Evolutionary conservation across 2,113 vertebrate species (phyloP).

Genomic region (Tiliqua scincoides): DNA sequence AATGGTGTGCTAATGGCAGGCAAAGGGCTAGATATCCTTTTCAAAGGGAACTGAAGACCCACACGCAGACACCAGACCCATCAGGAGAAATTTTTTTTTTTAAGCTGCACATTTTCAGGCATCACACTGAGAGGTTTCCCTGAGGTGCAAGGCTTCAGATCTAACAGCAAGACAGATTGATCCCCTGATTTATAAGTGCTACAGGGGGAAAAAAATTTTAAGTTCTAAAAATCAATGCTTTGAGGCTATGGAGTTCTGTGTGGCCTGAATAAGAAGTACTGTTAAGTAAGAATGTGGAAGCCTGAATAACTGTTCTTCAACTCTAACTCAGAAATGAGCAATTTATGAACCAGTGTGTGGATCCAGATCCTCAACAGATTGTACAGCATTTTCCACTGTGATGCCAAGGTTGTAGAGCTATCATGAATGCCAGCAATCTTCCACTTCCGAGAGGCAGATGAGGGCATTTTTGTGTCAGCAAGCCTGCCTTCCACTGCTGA

Average conservation of each 20-base stretch:
- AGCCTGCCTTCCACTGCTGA: too few species aligned
- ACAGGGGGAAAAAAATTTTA: background rate
- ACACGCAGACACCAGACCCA: background rate
- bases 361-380: too few species aligned
- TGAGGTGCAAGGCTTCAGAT: background rate
- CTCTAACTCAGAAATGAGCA: background rate
- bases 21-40: slow-evolving; percentile 1
- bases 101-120: background rate
- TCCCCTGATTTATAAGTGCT: background rate
- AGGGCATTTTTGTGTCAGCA: too few species aligned
- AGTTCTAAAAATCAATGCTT: background rate
- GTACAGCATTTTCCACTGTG: background rate
- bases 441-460: too few species aligned
- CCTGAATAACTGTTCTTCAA: background rate
- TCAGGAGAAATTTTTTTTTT: too few species aligned
- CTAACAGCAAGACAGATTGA: background rate
- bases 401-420: background rate
- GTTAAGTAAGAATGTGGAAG: background rate
- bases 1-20: slow-evolving; percentile 18
- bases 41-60: slow-evolving; percentile 18
- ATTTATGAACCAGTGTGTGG: background rate
- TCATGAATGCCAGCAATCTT: too few species aligned
- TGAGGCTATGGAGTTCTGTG: background rate
- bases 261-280: background rate
- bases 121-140: slow-evolving; percentile 1